These are phyloP conservation scores for Mesorhabditis sp. DNA, from an alignment of 2,888 invertebrate species.

Conservation along the genomic window DNA sequence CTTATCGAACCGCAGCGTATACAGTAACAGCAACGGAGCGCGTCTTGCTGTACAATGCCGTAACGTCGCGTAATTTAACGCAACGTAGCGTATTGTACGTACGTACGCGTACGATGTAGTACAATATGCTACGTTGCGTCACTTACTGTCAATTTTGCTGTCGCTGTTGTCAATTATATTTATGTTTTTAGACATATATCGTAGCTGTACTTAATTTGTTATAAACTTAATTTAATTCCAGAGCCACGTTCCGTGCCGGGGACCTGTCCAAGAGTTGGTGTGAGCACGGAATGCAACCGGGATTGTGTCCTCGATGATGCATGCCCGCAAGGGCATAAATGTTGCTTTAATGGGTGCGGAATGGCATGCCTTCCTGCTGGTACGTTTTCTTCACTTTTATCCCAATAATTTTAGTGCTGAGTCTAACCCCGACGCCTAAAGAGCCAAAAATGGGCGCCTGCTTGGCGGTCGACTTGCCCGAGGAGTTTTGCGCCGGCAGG, in stretches of 20 bases:
- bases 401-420: background rate
- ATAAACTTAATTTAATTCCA: conserved; percentile 1
- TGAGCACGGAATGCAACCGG: conserved; percentile 28
- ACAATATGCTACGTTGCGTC: too few species aligned
- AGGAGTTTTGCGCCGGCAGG: background rate
- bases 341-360: conserved; percentile 55
- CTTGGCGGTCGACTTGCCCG: background rate
- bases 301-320: conserved; percentile 41
- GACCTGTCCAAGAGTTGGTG: conserved; percentile 30
- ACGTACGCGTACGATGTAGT: too few species aligned
- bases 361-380: conserved; percentile 33
- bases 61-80: too few species aligned
- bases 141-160: too few species aligned
- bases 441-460: conserved; percentile 1
- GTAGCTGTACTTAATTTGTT: too few species aligned
- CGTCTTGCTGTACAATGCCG: too few species aligned
- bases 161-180: too few species aligned
- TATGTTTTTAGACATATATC: too few species aligned
- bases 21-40: too few species aligned
- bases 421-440: background rate
- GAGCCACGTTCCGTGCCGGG: conserved; percentile 24
- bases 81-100: too few species aligned
- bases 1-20: too few species aligned
- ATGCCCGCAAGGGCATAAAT: conserved; percentile 40
- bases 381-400: background rate